Percentiles rank a stretch among this genome's conserved stretches.
Conservation (phyloP, 2,888 invertebrate genomes). For the Taphrorychus bicolor region DNA sequence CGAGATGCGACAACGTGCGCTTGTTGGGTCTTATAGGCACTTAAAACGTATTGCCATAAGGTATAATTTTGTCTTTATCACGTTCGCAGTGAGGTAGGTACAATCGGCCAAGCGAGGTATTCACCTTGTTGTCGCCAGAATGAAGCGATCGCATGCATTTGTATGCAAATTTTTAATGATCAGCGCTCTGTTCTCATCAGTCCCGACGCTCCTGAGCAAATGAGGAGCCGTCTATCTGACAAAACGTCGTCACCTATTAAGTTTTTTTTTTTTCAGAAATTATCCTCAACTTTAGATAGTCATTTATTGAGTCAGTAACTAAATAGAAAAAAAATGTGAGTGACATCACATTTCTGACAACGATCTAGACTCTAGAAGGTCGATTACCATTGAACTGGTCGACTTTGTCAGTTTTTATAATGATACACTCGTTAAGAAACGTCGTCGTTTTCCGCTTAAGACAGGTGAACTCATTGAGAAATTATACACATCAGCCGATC, state of each 20-base stretch:
- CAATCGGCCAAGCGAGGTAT: slow-evolving; percentile 47
- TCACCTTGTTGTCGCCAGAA: background rate
- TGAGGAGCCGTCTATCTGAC: background rate
- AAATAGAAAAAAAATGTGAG: background rate
- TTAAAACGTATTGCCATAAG: slow-evolving; percentile 50
- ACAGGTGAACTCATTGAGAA: slow-evolving; percentile 43
- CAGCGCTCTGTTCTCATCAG: background rate
- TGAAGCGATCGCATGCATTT: background rate
- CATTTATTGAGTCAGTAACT: background rate
- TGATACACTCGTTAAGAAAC: slow-evolving; percentile 56
- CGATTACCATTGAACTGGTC: slow-evolving; percentile 30
- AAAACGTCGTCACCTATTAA: too few species aligned
- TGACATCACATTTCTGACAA: background rate
- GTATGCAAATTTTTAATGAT: slow-evolving; percentile 3
- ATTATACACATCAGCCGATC: slow-evolving; percentile 16
- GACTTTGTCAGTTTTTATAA: slow-evolving; percentile 49
- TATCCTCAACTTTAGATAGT: background rate
- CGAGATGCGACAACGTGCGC: slow-evolving; percentile 15
- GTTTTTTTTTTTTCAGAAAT: background rate
- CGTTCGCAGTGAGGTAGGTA: slow-evolving; percentile 54
- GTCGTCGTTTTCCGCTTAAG: slow-evolving; percentile 51
- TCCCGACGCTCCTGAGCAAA: background rate
- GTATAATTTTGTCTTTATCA: slow-evolving; percentile 56
- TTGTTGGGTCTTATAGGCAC: slow-evolving; percentile 22
- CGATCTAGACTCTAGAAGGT: background rate